Percentiles rank a stretch among this genome's conserved stretches.
Evolutionary conservation across 2,797 vertebrate genomes (phyloP).

Genomic region (Argya squamiceps): DNA sequence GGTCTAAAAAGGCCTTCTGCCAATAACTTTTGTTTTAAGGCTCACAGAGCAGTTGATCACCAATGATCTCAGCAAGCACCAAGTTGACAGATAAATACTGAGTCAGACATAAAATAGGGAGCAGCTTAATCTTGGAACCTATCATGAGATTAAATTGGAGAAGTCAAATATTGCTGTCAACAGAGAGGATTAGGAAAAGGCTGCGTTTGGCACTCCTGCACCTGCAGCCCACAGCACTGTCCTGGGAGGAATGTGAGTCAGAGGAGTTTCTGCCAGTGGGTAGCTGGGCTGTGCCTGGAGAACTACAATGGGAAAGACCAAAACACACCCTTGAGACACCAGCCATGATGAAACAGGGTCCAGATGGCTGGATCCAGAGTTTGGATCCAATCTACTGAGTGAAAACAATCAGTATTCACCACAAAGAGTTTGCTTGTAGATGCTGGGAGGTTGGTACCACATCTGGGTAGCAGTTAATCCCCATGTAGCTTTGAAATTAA

Average conservation of each 20-base stretch:
- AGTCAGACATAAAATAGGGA: neutral
- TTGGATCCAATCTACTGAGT: neutral
- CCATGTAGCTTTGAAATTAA: neutral
- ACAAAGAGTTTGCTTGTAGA: neutral
- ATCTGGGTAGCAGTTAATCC: neutral
- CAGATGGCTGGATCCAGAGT: neutral
- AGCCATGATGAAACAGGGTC: neutral
- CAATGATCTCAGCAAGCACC: neutral
- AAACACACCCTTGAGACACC: neutral
- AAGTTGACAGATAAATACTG: neutral
- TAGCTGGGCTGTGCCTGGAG: neutral
- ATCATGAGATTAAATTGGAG: neutral
- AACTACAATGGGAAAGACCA: neutral
- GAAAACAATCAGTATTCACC: neutral
- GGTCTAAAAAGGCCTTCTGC: neutral
- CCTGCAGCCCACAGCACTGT: neutral
- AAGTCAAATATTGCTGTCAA: conserved; percentile 9
- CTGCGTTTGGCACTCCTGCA: neutral
- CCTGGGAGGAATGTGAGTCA: neutral
- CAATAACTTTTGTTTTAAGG: neutral
- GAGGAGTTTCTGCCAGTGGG: neutral
- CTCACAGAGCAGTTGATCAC: neutral
- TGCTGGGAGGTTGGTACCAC: neutral
- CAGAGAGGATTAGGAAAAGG: neutral
- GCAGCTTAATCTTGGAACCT: neutral